Base-by-base conservation (phyloP, 2,888 invertebrate genomes). In the Parochlus steinenii region DNA sequence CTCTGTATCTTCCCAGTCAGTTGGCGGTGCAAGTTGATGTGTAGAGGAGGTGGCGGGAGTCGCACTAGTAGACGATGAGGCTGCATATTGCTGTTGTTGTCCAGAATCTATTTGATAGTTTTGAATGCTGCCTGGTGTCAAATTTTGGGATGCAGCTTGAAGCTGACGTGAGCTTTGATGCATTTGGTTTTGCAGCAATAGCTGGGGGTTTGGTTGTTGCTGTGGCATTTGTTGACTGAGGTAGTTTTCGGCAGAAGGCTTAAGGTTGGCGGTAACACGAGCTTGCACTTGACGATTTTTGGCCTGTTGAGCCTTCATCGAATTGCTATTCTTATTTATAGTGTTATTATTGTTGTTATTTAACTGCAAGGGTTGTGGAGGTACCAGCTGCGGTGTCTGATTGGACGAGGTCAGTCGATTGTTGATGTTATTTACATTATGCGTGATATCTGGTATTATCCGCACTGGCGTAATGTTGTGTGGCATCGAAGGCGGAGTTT, bases 1-100 rank as follows among this genome's bases (percentile, higher is more conserved):
- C 32, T 74, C 61, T 36, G 71, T 71, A 55, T 78, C n/a, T n/a
- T n/a, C 77, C 37, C 66, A 65, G 56, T 44, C 58, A 48, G 46
- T 62, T 59, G 42, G 44, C 26, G 38, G 40, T 42, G n/a, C n/a
- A n/a, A 42, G 39, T 12, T 25, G 25, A 17, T 20, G 35, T 31
- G 22, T 27, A 18, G 41, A 50, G 47, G 43, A 60, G 59, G 11
- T 61, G 45, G 48, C 62, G 42, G 46, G 53, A 48, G 55, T 60
- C 47, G 53, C 63, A 12, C 26, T 34, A 14, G 31, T 16, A 18
- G 35, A 24, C 8, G 39, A 16, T 16, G 36, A 36, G 18, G 24
- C 25, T 4, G 30, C 29, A 18, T 24, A 36, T 16, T 29, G 32
- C 6, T 35, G 31, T 4, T 26, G 16, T 5, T 22, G 19, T 17